Evolutionary conservation across 1,140 invertebrate species (phyloP).

Genomic region (Drosophila ohnishii): DNA sequence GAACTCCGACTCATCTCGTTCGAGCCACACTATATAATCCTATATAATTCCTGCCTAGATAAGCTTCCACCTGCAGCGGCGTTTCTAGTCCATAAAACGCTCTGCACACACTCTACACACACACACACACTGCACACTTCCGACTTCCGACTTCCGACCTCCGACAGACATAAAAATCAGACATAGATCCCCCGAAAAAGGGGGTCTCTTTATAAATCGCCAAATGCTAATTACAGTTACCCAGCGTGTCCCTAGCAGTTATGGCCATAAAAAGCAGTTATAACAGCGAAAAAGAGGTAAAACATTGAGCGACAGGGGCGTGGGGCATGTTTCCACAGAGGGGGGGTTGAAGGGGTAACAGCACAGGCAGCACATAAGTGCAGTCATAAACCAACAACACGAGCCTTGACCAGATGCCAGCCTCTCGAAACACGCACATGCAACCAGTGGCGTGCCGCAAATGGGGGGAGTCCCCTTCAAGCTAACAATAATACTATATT

Average conservation of each 20-base stretch:
- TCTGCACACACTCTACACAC: conserved; percentile 8
- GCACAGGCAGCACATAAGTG: conserved; percentile 46
- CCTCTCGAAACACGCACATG: conserved; percentile 11
- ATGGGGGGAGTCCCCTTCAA: background rate
- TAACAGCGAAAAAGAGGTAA: conserved; percentile 52
- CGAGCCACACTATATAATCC: conserved; percentile 20
- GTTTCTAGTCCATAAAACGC: conserved; percentile 56
- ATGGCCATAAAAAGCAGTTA: conserved; percentile 53
- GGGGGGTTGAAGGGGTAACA: conserved; percentile 4
- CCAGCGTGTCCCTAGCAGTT: conserved; percentile 14
- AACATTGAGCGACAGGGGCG: conserved; percentile 17
- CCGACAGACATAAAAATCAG: conserved; percentile 14
- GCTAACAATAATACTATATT: background rate
- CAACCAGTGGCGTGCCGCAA: background rate
- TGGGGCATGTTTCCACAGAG: background rate
- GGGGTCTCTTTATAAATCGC: conserved; percentile 18
- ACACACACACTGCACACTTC: background rate
- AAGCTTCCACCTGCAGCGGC: conserved; percentile 29
- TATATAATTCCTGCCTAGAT: conserved; percentile 27
- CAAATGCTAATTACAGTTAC: conserved; percentile 73
- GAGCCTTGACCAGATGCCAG: conserved; percentile 34
- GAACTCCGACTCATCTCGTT: background rate
- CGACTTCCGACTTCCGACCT: background rate
- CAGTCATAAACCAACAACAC: conserved; percentile 58
- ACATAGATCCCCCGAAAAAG: background rate